Conservation (phyloP, 2,113 vertebrate genomes). For the Melanerpes formicivorus region DNA sequence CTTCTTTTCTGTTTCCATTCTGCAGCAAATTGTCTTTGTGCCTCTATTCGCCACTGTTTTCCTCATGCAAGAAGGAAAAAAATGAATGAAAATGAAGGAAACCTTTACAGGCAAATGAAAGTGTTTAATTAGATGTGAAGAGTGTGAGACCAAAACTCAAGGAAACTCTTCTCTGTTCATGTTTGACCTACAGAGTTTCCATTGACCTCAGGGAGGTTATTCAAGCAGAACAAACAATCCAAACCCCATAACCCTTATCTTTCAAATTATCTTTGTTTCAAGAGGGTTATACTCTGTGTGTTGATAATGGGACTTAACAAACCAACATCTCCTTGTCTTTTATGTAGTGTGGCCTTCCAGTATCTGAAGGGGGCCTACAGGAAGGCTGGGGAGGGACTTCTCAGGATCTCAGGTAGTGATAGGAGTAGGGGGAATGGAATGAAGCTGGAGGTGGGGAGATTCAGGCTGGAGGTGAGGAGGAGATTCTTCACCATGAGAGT, state of each 20-base stretch:
- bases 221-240: not conserved
- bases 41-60: not conserved
- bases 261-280: not conserved
- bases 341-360: not conserved
- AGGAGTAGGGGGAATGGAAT: too few relatives aligned
- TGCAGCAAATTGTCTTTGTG: not conserved
- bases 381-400: too few relatives aligned
- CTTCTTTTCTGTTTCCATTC: not conserved
- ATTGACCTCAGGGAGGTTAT: not conserved
- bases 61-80: not conserved
- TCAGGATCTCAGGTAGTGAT: too few relatives aligned
- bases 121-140: not conserved
- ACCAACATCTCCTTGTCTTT: not conserved
- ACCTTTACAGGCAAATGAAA: not conserved
- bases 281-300: not conserved
- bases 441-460: too few relatives aligned
- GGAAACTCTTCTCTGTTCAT: not conserved
- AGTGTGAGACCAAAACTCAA: not conserved
- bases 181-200: not conserved
- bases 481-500: too few relatives aligned
- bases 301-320: not conserved
- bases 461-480: too few relatives aligned
- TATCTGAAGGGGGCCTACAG: too few relatives aligned
- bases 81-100: not conserved
- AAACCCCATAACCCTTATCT: not conserved